Evolutionary conservation across 2,797 vertebrate species (phyloP).

Genomic region (Pseudochirops corinnae): DNA sequence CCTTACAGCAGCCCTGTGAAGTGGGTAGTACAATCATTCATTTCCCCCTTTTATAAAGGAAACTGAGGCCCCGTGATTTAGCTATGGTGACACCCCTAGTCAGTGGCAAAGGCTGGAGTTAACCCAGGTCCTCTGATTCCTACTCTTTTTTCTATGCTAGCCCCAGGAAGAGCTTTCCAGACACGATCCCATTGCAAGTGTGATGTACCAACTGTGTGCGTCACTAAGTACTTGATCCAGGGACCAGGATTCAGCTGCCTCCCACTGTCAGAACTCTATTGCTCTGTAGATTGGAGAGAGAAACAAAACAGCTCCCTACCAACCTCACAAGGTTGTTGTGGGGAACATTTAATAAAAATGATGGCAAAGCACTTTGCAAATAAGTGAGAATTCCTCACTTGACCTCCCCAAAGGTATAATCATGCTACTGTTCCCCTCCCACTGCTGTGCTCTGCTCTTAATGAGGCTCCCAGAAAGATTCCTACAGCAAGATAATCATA

Average conservation of each 20-base stretch:
- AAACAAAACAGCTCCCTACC: conserved; percentile 15
- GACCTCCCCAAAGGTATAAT: conserved; percentile 72
- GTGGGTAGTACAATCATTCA: background rate
- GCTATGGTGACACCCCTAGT: background rate
- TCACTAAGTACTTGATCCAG: background rate
- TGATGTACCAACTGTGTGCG: background rate
- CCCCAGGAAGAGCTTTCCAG: background rate
- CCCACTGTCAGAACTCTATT: background rate
- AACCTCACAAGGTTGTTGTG: conserved; percentile 43
- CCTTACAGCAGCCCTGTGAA: background rate
- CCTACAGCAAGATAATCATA: conserved; percentile 63
- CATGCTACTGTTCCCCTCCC: conserved; percentile 74
- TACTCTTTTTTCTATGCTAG: background rate
- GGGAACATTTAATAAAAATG: conserved; percentile 35
- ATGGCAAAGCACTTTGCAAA: conserved; percentile 69
- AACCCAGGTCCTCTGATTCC: background rate
- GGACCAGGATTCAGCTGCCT: background rate
- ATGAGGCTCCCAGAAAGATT: conserved; percentile 78
- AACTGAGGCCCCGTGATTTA: background rate
- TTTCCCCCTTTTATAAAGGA: background rate
- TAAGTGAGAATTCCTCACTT: conserved; percentile 77
- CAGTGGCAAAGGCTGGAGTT: background rate
- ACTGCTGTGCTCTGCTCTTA: conserved; percentile 80
- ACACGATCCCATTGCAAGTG: background rate
- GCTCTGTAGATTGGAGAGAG: background rate